Evolutionary conservation across 2,888 invertebrate genomes (phyloP), one percentile per base, ranked within the genome.

Genomic region (Cantharis rustica): DNA sequence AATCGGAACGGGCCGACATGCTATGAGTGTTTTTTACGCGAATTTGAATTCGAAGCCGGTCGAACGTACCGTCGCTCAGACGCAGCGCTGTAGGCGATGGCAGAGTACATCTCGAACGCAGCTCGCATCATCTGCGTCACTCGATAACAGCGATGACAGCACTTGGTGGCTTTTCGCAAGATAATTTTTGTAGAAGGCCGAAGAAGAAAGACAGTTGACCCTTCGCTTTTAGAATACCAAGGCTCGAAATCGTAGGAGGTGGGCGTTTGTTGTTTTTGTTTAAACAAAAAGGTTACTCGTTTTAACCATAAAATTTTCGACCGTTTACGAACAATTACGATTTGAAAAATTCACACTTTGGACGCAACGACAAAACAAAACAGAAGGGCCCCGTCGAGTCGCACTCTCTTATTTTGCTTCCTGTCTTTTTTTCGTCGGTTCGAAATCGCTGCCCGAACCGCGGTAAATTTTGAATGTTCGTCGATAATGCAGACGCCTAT

Each of bases 151-250:
- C 47, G 47, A 90, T 90, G 90, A 89, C 89, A 89, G 88, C 89
- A 84, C 85, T 87, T 85, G 85, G 87, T 85, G 87, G 87, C 83
- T 88, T 87, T 84, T 87, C 87, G 85, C 88, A 87, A 86, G 88
- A 88, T 88, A 88, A 89, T 88, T 89, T 88, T 85, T 88, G 89
- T 85, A 88, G 88, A 85, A 88, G 89, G 84, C 88, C 90, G 82
- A 90, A 89, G 88, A 90, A 89, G 89, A 90, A 89, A 89, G 88
- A 88, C 87, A 90, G 90, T 90, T 90, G 90, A 90, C 90, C 88
- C 86, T 47, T 47, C 86, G 85, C 87, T 86, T 87, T 86, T 85
- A 86, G 86, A 85, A 86, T 84, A 83, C 84, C 86, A 84, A 84
- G 83, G 86, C 86, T 86, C 86, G 83, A 84, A 85, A 86, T 86